Evolutionary conservation across 2,797 vertebrate species (phyloP).

Genomic region (Micropoecilia bifurca): DNA sequence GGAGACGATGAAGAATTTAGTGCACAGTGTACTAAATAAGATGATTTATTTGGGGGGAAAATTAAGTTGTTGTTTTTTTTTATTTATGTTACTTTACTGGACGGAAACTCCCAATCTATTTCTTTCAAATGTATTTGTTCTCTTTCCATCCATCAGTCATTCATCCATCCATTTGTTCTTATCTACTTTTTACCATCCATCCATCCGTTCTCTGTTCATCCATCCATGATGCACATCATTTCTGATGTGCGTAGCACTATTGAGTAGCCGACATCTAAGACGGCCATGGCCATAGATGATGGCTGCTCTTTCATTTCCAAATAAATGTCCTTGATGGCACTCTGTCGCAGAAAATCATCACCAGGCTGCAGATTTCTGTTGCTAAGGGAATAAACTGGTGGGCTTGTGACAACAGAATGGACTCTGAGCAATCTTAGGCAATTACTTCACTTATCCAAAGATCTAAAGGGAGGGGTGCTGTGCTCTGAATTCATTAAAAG

Average conservation of each 20-base stretch:
- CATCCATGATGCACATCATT: neutral
- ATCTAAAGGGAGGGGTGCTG: conserved; percentile 44
- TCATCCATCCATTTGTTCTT: neutral
- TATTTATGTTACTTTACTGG: neutral
- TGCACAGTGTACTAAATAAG: conserved; percentile 13
- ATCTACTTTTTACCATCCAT: neutral
- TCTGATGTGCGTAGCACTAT: no score
- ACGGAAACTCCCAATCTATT: neutral
- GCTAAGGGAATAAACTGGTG: conserved; percentile 53
- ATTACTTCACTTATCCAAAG: conserved; percentile 65
- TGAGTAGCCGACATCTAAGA: neutral
- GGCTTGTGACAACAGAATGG: conserved; percentile 41
- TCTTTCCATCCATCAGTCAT: no score
- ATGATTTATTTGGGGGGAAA: conserved; percentile 26
- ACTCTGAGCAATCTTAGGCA: conserved; percentile 56
- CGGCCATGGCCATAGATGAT: conserved; percentile 15
- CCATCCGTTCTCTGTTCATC: neutral
- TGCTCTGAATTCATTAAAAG: conserved; percentile 47
- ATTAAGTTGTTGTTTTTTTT: neutral
- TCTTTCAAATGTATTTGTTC: neutral
- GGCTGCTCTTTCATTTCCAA: conserved; percentile 10
- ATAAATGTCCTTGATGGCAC: conserved; percentile 22
- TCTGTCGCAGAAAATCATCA: conserved; percentile 40
- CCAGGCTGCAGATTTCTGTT: conserved; percentile 53
- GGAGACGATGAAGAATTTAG: conserved; percentile 18